Base-by-base conservation (phyloP, 1,140 invertebrate species). In the fruit fly (Drosophila melanogaster) region DNA sequence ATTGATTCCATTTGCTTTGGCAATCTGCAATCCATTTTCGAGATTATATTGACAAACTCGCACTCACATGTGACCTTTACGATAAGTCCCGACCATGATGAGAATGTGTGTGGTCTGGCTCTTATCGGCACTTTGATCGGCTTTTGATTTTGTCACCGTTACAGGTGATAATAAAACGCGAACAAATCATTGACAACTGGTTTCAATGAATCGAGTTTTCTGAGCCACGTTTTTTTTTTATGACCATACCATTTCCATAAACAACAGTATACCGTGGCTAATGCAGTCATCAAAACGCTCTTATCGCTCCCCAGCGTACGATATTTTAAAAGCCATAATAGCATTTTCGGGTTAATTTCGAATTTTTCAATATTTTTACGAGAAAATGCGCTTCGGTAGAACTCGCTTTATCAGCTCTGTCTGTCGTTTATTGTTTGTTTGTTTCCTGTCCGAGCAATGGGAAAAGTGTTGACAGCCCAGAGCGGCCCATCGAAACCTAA, bases 131-230 rank as follows among this genome's bases (percentile, higher is more conserved):
- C 62, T 85, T 77, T 80, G 70, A 62, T 44, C 44, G 22, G 33
- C 35, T 47, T 38, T 43, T 58, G 57, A 67, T 67, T 50, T 40
- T 44, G 47, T 56, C 64, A 67, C 59, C 37, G 46, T 69, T 59
- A 70, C 79, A 86, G 84, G 83, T 89, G 83, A 87, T 89, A 86
- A 86, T 64, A 73, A 69, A 61, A 65, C 59, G 64, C 64, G 59
- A 64, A 41, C 64, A 66, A 67, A 64, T 65, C 44, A 49, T 35
- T 26, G 22, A 12, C 59, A 83, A 83, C 80, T 79, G 76, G 60
- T 83, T 83, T 83, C 24, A 14, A 19, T 17, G 49, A 24, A 70
- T 57, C 67, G 65, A 33, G 64, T 61, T 58, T 49, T 61, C 56
- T 15, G 14, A 58, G 64, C 53, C 26, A 37, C 43, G 22, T 44